Conservation (phyloP, 2,113 vertebrate species). For the Polyodon spathula region DNA sequence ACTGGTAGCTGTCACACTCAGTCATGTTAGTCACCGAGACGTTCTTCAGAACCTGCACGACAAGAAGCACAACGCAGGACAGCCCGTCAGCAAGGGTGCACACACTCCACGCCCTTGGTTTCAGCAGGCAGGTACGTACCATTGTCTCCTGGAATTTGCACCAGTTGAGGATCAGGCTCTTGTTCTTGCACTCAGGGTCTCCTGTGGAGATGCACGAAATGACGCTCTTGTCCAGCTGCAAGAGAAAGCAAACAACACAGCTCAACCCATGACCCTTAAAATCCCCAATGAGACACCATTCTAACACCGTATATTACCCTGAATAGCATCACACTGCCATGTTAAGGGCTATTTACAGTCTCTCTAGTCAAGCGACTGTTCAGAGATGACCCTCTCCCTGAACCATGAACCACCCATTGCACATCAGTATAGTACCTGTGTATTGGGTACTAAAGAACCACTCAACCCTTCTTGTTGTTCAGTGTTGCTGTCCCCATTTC, state of each 20-base stretch:
- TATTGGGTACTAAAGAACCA: too few relatives aligned
- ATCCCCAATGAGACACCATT: too few relatives aligned
- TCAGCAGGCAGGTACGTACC: slow-evolving; percentile 5
- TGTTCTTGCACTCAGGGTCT: background rate
- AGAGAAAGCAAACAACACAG: background rate
- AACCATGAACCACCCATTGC: too few relatives aligned
- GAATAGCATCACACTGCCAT: too few relatives aligned
- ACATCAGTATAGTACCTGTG: too few relatives aligned
- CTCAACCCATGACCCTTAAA: too few relatives aligned
- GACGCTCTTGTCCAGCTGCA: slow-evolving; percentile 11
- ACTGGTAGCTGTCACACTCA: slow-evolving; percentile 12
- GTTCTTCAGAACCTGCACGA: slow-evolving; percentile 11
- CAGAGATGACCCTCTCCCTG: too few relatives aligned
- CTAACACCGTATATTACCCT: too few relatives aligned
- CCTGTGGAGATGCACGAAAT: slow-evolving; percentile 8
- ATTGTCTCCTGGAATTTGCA: background rate
- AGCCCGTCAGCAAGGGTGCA: background rate
- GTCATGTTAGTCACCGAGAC: slow-evolving; percentile 13
- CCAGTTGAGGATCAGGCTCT: slow-evolving; percentile 12
- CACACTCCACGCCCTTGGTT: background rate
- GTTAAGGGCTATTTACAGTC: too few relatives aligned
- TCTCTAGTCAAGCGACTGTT: too few relatives aligned
- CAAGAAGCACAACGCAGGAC: background rate
- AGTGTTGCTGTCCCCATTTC: background rate
- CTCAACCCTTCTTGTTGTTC: background rate